phyloP scores from a whole-genome alignment of 2,113 vertebrate genomes.

The Zosterops borbonicus region DNA sequence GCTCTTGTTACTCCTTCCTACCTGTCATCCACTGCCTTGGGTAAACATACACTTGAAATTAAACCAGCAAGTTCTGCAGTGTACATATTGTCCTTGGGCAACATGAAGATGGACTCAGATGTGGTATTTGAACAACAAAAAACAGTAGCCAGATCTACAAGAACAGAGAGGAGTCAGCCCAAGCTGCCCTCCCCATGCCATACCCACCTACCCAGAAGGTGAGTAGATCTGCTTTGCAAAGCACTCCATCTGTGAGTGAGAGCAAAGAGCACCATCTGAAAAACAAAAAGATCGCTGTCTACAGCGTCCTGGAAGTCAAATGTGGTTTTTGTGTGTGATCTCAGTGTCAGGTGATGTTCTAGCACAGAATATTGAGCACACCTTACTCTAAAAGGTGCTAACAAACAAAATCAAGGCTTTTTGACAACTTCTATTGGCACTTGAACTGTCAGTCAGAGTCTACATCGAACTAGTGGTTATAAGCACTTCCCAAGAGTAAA shows the following conservation, averaged over 20 bases:
- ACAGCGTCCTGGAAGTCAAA: not conserved
- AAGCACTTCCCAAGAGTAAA: not conserved
- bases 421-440: not conserved
- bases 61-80: not conserved
- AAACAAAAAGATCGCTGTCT: slow-evolving; percentile 40
- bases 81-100: not conserved
- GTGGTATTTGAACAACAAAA: not conserved
- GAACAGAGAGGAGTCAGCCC: slow-evolving; percentile 19
- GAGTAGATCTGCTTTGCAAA: slow-evolving; percentile 58
- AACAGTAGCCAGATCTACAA: not conserved
- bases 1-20: not conserved
- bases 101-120: slow-evolving; percentile 4
- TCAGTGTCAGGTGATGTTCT: not conserved
- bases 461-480: not conserved
- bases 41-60: not conserved
- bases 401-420: not conserved
- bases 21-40: not conserved
- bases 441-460: not conserved
- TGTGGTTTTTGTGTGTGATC: not conserved
- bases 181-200: slow-evolving; percentile 1
- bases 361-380: not conserved
- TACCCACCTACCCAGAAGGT: slow-evolving; percentile 39
- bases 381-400: not conserved
- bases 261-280: slow-evolving; percentile 49
- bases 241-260: slow-evolving; percentile 46